Evolutionary conservation across 2,888 invertebrate species (phyloP).

Genomic region (Carpatolechia fugitivella): DNA sequence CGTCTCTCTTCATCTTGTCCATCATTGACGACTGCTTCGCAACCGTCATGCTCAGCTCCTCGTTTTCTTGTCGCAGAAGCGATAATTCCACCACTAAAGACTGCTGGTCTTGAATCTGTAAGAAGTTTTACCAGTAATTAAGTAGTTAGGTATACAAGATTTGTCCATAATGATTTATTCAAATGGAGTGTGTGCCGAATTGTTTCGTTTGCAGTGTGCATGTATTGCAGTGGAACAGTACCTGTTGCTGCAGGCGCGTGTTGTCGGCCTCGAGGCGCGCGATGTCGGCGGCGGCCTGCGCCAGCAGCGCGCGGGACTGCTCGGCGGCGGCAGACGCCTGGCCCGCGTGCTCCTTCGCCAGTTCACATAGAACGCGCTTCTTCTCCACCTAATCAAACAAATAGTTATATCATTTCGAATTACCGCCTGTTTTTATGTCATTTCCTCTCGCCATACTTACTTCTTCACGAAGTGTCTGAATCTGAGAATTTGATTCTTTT

Average conservation of each 20-base stretch:
- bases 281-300: conserved; percentile 60
- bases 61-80: conserved; percentile 70
- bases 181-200: too few species aligned
- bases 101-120: conserved; percentile 71
- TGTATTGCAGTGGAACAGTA: too few species aligned
- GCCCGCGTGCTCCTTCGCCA: conserved; percentile 64
- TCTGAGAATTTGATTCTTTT: conserved; percentile 66
- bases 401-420: neutral
- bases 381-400: conserved; percentile 53
- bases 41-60: conserved; percentile 63
- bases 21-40: conserved; percentile 68
- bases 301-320: conserved; percentile 56
- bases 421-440: conserved; percentile 11
- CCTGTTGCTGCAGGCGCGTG: conserved; percentile 58
- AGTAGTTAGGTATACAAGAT: neutral
- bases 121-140: neutral
- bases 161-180: too few species aligned
- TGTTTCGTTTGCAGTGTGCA: too few species aligned
- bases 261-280: conserved; percentile 60
- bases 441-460: too few species aligned
- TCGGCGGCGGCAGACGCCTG: conserved; percentile 63
- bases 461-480: conserved; percentile 62
- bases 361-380: conserved; percentile 53
- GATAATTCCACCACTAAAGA: conserved; percentile 69
- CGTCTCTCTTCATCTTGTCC: conserved; percentile 66